phyloP scores from a whole-genome alignment of 2,888 invertebrate genomes.

The Ormyrus thymus region DNA sequence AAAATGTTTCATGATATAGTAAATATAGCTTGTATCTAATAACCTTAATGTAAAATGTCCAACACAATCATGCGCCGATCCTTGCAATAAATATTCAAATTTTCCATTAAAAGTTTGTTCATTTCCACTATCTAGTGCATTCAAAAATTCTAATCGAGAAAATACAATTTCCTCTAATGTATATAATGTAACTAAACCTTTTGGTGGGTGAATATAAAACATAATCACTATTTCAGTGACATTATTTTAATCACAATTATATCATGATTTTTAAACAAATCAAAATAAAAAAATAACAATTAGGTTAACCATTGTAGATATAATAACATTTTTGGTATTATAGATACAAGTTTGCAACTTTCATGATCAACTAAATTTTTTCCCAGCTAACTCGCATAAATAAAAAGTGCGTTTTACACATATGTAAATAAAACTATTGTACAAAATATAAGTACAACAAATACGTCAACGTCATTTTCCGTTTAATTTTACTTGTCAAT shows the following conservation, averaged over 20 bases:
- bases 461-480: neutral
- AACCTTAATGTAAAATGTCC: constrained; percentile 79
- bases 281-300: too few relatives aligned
- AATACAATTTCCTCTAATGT: constrained; percentile 77
- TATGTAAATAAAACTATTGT: neutral
- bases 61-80: constrained; percentile 78
- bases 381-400: too few relatives aligned
- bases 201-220: constrained; percentile 79
- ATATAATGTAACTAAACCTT: constrained; percentile 77
- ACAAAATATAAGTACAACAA: neutral
- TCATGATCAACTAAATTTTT: too few relatives aligned
- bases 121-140: constrained; percentile 69
- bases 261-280: too few relatives aligned
- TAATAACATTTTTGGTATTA: too few relatives aligned
- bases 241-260: too few relatives aligned
- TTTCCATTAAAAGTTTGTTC: constrained; percentile 72
- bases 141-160: constrained; percentile 77
- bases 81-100: constrained; percentile 78
- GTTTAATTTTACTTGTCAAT: constrained; percentile 31
- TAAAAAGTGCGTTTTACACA: too few relatives aligned
- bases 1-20: neutral
- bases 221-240: constrained; percentile 62
- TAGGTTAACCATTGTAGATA: too few relatives aligned
- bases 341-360: too few relatives aligned
- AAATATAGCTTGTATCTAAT: constrained; percentile 59